Base-by-base conservation (phyloP, 2,113 vertebrate genomes). In the Propithecus coquereli region DNA sequence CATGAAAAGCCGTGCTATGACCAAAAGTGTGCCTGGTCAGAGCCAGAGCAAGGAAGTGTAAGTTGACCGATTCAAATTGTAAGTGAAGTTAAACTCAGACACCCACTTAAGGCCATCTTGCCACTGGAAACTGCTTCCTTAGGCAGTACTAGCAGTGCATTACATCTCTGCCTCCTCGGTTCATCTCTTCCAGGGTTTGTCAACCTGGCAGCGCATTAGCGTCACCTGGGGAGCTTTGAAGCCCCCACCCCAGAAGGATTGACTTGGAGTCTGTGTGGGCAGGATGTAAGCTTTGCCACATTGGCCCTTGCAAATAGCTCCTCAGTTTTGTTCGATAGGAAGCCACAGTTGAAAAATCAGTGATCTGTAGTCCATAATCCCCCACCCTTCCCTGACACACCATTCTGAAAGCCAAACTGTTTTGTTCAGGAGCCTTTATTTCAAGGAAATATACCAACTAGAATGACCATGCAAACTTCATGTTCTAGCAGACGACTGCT, bases 391-490 rank as follows among this genome's bases (percentile, higher is more conserved):
- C 22, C 22, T 5, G 9, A 25, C 16, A 65, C 2, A 34, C 4
- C 8, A 17, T 40, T 80, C 32, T 70, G 83, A 74, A 92, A 90
- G 85, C 8, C 7, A 87, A 87, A 74, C 37, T 66, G 17, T 70
- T 96, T 86, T 95, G 22, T 52, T 96, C 40, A n/a, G 47, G 32
- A 81, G 93, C 34, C 76, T 95, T 87, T 85, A 66, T 63, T 85
- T 87, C 71, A 54, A 92, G 61, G 47, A 86, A 82, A 74, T 27
- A 18, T 63, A 57, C 37, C 70, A 81, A 50, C 74, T 66, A 63
- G 30, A 92, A 88, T 68, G 54, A 79, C 25, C 74, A 93, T 37
- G 52, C 8, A 45, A 85, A 90, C 59, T 92, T 92, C 45, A 12
- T 85, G 32, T 63, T 83, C 52, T 17, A 54, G 52, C 52, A 54